Evolutionary conservation across 2,797 vertebrate genomes (phyloP), one percentile per base, ranked within the genome.

Genomic region (Crocidura indochinensis): DNA sequence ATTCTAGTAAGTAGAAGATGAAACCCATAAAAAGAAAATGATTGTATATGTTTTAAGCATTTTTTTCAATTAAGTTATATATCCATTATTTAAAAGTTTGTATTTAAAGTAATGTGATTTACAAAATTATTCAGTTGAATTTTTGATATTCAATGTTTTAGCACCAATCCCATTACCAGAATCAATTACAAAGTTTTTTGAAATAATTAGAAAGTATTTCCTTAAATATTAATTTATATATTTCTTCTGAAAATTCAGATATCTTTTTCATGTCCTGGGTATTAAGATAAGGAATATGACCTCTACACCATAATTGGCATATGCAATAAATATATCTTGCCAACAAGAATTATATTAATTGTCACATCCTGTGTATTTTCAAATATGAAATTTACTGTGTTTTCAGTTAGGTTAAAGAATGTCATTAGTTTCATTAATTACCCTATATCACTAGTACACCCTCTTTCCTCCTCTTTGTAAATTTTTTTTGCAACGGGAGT

Each of bases 161-260:
- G 38, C 38, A 38, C 38, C 38, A 38, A 38, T 38, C 38, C 38
- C 38, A 38, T 38, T 38, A 38, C 38, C 38, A 38, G 38, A 38
- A 38, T 38, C 38, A 5, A 38, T 38, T 38, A 38, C 38, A 38
- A n/a, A 51, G 51, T 51, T 10, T 51, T 62, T 62, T 20, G 60
- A 20, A 65, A 27, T 60, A 46, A 62, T 15, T 3, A 26, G 8
- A 87, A 31, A 82, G 38, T 2, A 88, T 47, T 85, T 69, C 10
- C 49, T 31, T 68, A 78, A 29, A 0, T 75, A 14, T 71, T 87
- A 49, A 62, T 89, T 10, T 12, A 24, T 60, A 8, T 2, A 38
- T 68, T 87, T 92, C 29, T 6, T 89, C 53, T 87, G 64, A 84
- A 85, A 89, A 65, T 84, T 51, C 47, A 84, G 44, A 76, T 24